phyloP scores from a whole-genome alignment of 2,797 vertebrate species.

The Phrynocephalus guinanensis region DNA sequence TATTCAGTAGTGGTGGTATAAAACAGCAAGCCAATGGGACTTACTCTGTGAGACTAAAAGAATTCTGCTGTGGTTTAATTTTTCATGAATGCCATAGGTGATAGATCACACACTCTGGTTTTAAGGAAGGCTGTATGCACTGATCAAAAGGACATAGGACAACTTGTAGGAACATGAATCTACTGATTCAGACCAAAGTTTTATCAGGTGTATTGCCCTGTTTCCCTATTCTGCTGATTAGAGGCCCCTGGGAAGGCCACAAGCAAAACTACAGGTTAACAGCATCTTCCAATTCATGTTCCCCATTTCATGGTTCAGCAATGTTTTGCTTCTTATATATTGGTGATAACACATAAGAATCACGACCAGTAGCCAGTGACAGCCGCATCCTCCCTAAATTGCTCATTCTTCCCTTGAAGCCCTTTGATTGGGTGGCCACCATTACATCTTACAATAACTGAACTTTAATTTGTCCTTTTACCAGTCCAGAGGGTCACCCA shows the following conservation, averaged over 20 bases:
- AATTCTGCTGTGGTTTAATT: neutral
- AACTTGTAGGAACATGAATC: neutral
- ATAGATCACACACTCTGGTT: neutral
- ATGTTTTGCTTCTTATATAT: neutral
- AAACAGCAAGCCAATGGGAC: slow-evolving; percentile 2
- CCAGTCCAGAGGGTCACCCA: too few species aligned
- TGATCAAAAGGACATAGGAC: neutral
- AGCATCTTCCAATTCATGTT: too few species aligned
- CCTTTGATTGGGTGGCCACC: neutral
- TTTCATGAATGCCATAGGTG: neutral
- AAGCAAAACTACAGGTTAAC: too few species aligned
- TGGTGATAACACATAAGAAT: neutral
- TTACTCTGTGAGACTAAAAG: neutral
- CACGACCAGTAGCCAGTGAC: neutral
- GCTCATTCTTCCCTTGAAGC: neutral
- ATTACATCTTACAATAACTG: neutral
- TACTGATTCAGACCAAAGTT: neutral
- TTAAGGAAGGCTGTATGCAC: neutral
- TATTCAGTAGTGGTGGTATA: neutral
- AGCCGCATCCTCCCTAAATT: neutral
- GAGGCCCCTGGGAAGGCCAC: too few species aligned
- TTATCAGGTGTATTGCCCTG: too few species aligned
- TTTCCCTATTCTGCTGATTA: too few species aligned
- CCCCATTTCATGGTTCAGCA: too few species aligned
- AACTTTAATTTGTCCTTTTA: too few species aligned